A percentile compares a stretch with the other conserved stretches of the same genome.
These are phyloP conservation scores for Zeus faber DNA, from an alignment of 2,113 vertebrate genomes.

Conservation along the genomic window DNA sequence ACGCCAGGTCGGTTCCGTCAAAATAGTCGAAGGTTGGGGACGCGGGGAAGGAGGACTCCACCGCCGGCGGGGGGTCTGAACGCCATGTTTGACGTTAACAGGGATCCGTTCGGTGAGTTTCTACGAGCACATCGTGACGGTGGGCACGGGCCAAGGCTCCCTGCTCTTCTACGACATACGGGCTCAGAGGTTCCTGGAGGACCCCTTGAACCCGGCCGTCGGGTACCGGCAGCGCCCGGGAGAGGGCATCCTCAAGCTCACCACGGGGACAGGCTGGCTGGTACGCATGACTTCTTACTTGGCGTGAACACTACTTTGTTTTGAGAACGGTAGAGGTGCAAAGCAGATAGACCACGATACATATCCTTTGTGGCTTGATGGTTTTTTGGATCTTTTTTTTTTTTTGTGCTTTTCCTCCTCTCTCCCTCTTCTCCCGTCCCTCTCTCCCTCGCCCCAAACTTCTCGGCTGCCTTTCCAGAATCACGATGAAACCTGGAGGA, in stretches of 20 bases:
- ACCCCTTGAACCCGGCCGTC: slow-evolving; percentile 63
- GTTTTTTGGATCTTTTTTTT: background rate
- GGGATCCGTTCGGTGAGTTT: slow-evolving; percentile 98
- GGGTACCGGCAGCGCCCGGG: slow-evolving; percentile 78
- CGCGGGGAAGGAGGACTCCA: background rate
- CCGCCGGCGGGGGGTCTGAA: background rate
- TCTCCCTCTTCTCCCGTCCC: background rate
- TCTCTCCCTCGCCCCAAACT: background rate
- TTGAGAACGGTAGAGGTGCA: background rate
- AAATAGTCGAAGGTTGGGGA: background rate
- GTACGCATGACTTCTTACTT: slow-evolving; percentile 65
- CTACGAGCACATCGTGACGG: slow-evolving; percentile 97
- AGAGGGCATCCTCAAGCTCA: slow-evolving; percentile 90
- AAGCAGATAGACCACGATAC: background rate
- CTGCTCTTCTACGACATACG: slow-evolving; percentile 95
- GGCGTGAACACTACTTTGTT: background rate
- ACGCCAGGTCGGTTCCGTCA: too few relatives aligned
- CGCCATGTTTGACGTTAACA: slow-evolving; percentile 45
- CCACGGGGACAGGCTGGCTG: slow-evolving; percentile 96
- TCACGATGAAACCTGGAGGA: slow-evolving; percentile 97
- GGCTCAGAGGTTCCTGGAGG: slow-evolving; percentile 92
- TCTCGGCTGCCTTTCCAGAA: slow-evolving; percentile 73
- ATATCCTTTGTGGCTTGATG: background rate
- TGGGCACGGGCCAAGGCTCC: slow-evolving; percentile 95
- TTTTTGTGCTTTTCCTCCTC: background rate